Evolutionary conservation across 2,797 vertebrate species (phyloP), one percentile per base, ranked within the genome.

Genomic region (Podarcis siculus): DNA sequence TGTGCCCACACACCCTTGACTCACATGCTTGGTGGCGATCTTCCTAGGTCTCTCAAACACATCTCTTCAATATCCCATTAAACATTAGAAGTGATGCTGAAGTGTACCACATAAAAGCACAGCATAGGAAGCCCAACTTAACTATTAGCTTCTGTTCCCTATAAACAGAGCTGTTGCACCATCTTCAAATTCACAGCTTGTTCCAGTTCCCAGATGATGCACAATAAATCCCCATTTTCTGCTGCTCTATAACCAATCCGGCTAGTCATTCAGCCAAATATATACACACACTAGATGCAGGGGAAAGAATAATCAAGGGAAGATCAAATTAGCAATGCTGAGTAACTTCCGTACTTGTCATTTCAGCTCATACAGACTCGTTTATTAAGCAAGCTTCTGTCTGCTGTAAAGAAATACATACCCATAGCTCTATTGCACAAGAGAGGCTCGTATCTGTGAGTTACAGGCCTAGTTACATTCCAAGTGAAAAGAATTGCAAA

Each of bases 261-360:
- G 42, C 37, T 35, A 73, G n/a, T 85, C 86, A 78, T 81, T 91
- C 73, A 88, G 21, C 45, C 45, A 86, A 92, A 79, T 25, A 45
- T 2, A 79, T 75, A 89, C 49, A 73, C 49, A 73, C 19, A 81
- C 49, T 55, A 42, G 0, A 0, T 35, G 42, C 55, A 69, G 84
- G 75, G 87, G 58, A 73, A 76, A 79, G 39, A 32, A 82, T 86
- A 6, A 0, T 55, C 25, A 66, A 55, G 5, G 79, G 86, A 89
- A 77, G 17, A 79, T 78, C 8, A 83, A 66, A 66, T 81, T n/a
- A 42, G 83, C 35, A 66, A 61, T 1, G 37, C 72, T 67, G 37
- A 78, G 42, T 66, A 79, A 71, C 73, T 79, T 76, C 66, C 37
- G 2, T 0, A 1, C 13, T 82, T 37, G 23, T 80, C 66, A 35